Evolutionary conservation across 1,140 invertebrate species (phyloP).

Genomic region (Drosophila sechellia): DNA sequence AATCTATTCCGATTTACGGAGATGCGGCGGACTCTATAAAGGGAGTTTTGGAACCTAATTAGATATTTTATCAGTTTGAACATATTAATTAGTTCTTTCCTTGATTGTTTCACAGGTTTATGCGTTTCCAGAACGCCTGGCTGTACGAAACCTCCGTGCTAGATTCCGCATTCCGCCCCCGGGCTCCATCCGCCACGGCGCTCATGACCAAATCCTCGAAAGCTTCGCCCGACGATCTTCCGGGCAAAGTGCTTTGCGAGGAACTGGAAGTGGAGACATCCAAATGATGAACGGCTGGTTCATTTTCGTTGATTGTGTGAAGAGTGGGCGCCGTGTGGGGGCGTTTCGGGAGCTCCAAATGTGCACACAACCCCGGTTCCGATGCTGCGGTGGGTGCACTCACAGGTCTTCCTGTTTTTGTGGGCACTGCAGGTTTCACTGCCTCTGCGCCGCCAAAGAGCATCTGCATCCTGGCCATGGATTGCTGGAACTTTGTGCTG

Average conservation of each 20-base stretch:
- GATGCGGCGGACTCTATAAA: too few species aligned
- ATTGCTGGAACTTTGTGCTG: slow-evolving; percentile 40
- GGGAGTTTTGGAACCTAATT: too few species aligned
- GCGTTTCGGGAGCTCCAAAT: background rate
- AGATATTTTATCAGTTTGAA: background rate
- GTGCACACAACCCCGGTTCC: background rate
- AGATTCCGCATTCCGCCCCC: background rate
- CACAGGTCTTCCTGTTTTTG: slow-evolving; percentile 16
- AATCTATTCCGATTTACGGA: too few species aligned
- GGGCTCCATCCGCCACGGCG: background rate
- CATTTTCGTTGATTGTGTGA: slow-evolving; percentile 1
- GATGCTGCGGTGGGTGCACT: slow-evolving; percentile 49
- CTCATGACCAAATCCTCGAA: slow-evolving; percentile 21
- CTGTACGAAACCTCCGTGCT: slow-evolving; percentile 41
- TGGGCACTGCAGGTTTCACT: background rate
- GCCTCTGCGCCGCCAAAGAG: slow-evolving; percentile 47
- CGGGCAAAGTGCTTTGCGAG: background rate
- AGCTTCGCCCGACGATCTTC: background rate
- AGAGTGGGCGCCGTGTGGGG: slow-evolving; percentile 59
- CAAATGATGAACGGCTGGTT: background rate
- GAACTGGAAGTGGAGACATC: slow-evolving; percentile 4
- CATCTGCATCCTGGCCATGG: slow-evolving; percentile 70
- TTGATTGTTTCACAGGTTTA: slow-evolving; percentile 44
- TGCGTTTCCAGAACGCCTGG: slow-evolving; percentile 57
- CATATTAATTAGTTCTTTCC: background rate